Evolutionary conservation across 2,888 invertebrate species (phyloP), one percentile per base, ranked within the genome.

Genomic region (Belgica antarctica): DNA sequence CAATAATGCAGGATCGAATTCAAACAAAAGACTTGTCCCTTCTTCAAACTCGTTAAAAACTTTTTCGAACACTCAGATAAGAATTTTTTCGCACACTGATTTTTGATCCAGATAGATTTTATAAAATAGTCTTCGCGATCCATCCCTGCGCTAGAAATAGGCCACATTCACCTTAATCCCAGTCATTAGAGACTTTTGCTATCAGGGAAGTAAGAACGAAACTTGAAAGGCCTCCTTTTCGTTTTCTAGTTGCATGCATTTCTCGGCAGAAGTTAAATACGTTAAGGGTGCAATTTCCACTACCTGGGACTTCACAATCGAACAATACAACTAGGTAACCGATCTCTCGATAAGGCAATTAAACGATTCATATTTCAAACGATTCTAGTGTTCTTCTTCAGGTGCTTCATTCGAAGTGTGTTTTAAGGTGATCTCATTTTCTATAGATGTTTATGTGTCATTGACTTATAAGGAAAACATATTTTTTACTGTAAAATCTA

Each of bases 281-380:
- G 12, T 34, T 15, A n/a, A n/a, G 2, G 10, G 2, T 15, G 15
- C 8, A 41, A 41, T 10, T n/a, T 10, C n/a, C 12, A 41, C 12
- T n/a, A 41, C 15, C 41, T 41, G 10, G 15, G 15, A n/a, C 7
- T 8, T 34, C 34, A 41, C 12, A 41, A 41, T 12, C 41, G 12
- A 34, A 34, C 34, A 34, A 62, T 24, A 62, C 34, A 36, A 62
- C 22, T 62, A 31, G 36, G 63, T 41, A 63, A 63, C 22, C 41
- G 19, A 62, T 24, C 22, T 17, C n/a, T 12, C 4, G 27, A n/a
- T 59, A 59, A 62, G 62, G 12, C 34, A 62, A 63, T 63, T 63
- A 63, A 12, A 63, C 63, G 63, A 63, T 63, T 63, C 63, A 63
- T 63, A 36, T 63, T 63, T 63, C 63, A 63, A 63, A 36, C 22